A percentile compares a stretch with the other conserved stretches of the same genome.
These are phyloP conservation scores for Cerceris rybyensis DNA, from an alignment of 2,888 invertebrate species.

Conservation along the genomic window DNA sequence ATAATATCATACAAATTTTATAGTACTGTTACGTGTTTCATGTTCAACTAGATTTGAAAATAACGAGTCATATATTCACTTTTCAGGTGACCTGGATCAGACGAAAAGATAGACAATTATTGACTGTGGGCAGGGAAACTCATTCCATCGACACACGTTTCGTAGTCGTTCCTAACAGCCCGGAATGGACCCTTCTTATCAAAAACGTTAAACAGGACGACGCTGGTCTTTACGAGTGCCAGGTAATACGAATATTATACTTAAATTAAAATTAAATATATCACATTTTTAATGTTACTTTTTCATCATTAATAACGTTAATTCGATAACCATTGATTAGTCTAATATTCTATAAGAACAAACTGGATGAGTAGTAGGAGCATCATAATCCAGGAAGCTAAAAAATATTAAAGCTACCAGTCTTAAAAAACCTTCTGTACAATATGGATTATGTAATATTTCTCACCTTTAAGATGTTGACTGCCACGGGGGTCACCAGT, in stretches of 20 bases:
- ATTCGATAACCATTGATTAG: too few relatives aligned
- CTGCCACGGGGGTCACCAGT: too few relatives aligned
- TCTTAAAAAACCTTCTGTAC: too few relatives aligned
- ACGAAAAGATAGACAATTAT: conserved; percentile 66
- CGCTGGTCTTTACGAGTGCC: conserved; percentile 82
- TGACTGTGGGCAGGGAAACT: conserved; percentile 69
- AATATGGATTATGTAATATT: too few relatives aligned
- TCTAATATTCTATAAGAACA: too few relatives aligned
- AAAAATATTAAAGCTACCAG: too few relatives aligned
- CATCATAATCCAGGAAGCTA: too few relatives aligned
- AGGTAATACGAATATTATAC: conserved; percentile 69
- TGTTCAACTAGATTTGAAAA: background rate
- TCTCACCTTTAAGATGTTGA: too few relatives aligned
- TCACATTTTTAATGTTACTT: too few relatives aligned
- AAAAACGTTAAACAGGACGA: conserved; percentile 79
- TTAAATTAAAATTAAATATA: too few relatives aligned
- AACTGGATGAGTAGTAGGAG: too few relatives aligned
- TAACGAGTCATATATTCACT: background rate
- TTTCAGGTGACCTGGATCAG: conserved; percentile 74
- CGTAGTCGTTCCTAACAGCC: conserved; percentile 59
- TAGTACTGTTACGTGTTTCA: background rate
- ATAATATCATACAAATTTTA: background rate
- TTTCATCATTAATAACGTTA: too few relatives aligned
- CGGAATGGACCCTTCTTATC: conserved; percentile 82
- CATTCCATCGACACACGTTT: conserved; percentile 70